Evolutionary conservation across 2,797 vertebrate species (phyloP), one percentile per base, ranked within the genome.

Genomic region (Sebastes paucispinis): DNA sequence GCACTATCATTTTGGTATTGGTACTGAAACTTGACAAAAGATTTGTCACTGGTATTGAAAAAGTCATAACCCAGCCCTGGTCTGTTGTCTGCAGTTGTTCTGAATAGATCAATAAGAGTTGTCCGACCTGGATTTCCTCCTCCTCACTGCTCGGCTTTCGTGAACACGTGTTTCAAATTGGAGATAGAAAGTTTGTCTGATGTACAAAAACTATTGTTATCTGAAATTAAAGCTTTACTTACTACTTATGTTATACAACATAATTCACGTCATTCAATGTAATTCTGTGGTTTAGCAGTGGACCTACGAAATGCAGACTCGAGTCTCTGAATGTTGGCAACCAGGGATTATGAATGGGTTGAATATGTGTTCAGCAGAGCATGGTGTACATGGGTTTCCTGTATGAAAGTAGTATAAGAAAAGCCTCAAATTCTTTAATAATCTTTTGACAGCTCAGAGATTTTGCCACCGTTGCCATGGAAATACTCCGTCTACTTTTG

Each of bases 381-480:
- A 83, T 88, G 64, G 68, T 77, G 77, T 81, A 78, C 64, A 80
- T 50, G 64, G 58, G 29, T 16, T 79, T 73, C 39, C 60, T 67
- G 55, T 79, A 57, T 81, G 72, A 72, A 81, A 69, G 69, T 62
- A 65, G 70, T 34, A 60, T 54, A 64, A 76, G 72, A 78, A 82
- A 81, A 68, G 39, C 75, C 65, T 84, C 81, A 81, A 88, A 89
- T 88, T 73, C 86, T 86, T 82, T 59, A 90, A 81, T 84, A 78
- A 86, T 83, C 69, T 85, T 87, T 77, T 76, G 83, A 90, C 86
- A 87, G 62, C 70, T 18, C 63, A 74, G 52, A 84, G 36, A 85
- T 80, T 86, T 83, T 76, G 32, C 70, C 43, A 25, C 69, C 0
- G 75, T 89, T 87, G 69, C 87, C 78, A 76, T 85, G 86, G 80